Evolutionary conservation across 2,888 invertebrate genomes (phyloP), one percentile per base, ranked within the genome.

Genomic region (Nemotelus nigrinus): DNA sequence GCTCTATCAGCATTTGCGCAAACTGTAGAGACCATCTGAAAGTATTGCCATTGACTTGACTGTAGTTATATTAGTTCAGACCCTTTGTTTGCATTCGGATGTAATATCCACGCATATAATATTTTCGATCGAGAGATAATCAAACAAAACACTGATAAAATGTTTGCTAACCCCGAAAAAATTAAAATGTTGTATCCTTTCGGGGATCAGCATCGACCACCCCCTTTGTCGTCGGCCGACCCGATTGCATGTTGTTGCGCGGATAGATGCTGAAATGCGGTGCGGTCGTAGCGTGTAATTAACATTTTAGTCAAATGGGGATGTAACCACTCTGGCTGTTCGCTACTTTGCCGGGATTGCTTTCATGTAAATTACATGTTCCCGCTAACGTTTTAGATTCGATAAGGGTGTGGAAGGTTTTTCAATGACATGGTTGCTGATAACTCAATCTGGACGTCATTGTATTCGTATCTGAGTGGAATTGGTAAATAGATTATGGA

Each of bases 101-200:
- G 76, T 81, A 83, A 83, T 83, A 84, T 83, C 83, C 82, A 81
- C 82, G 82, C 82, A 83, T 83, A 82, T 82, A 82, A 83, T 83
- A 74, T 83, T 83, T 83, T 82, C 83, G 83, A 84, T 84, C 83
- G 83, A 84, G 83, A 83, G 83, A 83, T 84, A 83, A 83, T 81
- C 83, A 84, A 84, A 84, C 83, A 84, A 67, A 77, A 71, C 47
- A 50, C 45, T 50, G 71, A 76, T 74, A 70, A 74, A 74, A 79
- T 79, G 79, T 79, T 79, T 79, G 55, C 78, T 65, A 63, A 78
- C 72, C 71, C 57, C 25, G 47, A 77, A 63, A 63, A 74, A 74
- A 74, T 58, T 74, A 77, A 77, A 77, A 79, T 74, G 50, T 74
- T 74, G 74, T 63, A 74, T 74, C 74, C 63, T 74, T 63, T 71